Evolutionary conservation across 2,797 vertebrate genomes (phyloP).

Genomic region (Crenuchus spilurus): DNA sequence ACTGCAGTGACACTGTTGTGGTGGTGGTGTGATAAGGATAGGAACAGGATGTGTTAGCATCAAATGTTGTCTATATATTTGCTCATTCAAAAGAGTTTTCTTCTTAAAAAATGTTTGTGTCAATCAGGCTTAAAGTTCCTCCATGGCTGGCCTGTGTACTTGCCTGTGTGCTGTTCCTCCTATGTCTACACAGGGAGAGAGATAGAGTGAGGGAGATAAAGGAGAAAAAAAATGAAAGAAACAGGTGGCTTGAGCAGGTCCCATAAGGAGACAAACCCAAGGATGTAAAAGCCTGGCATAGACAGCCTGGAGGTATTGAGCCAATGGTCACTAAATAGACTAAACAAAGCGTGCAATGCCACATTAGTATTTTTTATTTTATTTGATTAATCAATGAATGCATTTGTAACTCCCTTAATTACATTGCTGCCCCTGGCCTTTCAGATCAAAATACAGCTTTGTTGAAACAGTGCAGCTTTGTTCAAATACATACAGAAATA

Average conservation of each 20-base stretch:
- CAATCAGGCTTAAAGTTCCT: not conserved
- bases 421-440: constrained; percentile 11
- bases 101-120: not conserved
- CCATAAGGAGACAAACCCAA: not conserved
- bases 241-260: not conserved
- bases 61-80: too few species aligned
- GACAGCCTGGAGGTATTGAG: constrained; percentile 14
- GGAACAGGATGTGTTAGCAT: too few species aligned
- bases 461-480: not conserved
- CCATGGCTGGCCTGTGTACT: not conserved
- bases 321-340: constrained; percentile 29
- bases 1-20: too few species aligned
- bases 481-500: too few species aligned
- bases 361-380: constrained; percentile 3
- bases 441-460: constrained; percentile 34
- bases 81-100: not conserved
- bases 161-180: not conserved
- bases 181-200: not conserved
- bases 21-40: too few species aligned
- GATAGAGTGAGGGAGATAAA: not conserved
- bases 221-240: constrained; percentile 12
- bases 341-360: not conserved
- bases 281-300: constrained; percentile 4
- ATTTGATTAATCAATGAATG: not conserved
- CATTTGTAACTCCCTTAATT: constrained; percentile 11